A percentile compares a stretch with the other conserved stretches of the same genome.
phyloP scores from a whole-genome alignment of 2,888 invertebrate species.

The Drosophila putrida region DNA sequence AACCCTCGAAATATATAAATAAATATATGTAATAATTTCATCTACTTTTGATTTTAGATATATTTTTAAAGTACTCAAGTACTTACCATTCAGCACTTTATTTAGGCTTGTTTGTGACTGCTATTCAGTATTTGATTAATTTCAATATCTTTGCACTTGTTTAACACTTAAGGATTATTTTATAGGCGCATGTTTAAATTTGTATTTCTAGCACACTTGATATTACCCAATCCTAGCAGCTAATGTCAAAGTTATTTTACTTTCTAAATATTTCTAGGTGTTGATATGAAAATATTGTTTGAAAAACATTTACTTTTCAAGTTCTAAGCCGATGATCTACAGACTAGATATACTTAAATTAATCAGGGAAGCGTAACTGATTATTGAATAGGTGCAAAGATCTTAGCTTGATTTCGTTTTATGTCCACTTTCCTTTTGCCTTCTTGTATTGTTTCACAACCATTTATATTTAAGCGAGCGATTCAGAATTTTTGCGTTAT shows the following conservation, averaged over 20 bases:
- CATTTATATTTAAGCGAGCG: conserved; percentile 85
- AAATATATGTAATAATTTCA: neutral
- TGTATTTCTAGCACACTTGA: conserved; percentile 18
- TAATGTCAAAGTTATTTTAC: conserved; percentile 8
- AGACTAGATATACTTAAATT: conserved; percentile 14
- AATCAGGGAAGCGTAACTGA: conserved; percentile 28
- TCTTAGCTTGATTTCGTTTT: neutral
- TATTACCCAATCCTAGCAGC: conserved; percentile 2
- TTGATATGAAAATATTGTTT: conserved; percentile 44
- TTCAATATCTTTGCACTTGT: conserved; percentile 38
- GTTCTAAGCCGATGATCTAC: conserved; percentile 30
- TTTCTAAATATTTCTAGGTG: conserved; percentile 12
- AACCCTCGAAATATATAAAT: neutral
- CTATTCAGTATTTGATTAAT: conserved; percentile 3
- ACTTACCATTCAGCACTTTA: conserved; percentile 43
- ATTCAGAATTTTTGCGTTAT: conserved; percentile 52
- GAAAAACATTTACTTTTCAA: neutral
- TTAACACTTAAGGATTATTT: conserved; percentile 33
- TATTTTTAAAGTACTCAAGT: too few species aligned
- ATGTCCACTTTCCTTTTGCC: conserved; percentile 9
- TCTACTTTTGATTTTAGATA: too few species aligned
- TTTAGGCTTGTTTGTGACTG: neutral
- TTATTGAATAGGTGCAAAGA: conserved; percentile 21
- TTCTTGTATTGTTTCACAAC: conserved; percentile 78
- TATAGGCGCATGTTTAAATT: conserved; percentile 11